Conservation (phyloP, 2,113 vertebrate genomes). For the Urocitellus parryii region DNA sequence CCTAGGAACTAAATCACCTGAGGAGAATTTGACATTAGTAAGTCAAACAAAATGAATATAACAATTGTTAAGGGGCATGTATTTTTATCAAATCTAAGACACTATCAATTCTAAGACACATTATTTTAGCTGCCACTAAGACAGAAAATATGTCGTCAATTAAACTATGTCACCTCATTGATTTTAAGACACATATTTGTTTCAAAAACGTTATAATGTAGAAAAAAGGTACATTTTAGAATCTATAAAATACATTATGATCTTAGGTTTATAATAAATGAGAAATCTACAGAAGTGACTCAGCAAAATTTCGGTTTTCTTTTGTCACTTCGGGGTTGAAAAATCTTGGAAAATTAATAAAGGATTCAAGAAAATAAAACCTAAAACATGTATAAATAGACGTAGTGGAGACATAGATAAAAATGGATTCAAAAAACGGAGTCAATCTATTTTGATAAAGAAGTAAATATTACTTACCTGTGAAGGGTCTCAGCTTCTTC, state of each 20-base stretch:
- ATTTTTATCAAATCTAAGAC: conserved; percentile 36
- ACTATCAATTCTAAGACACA: conserved; percentile 26
- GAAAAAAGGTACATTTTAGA: not conserved
- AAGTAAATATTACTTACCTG: not conserved
- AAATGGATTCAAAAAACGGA: not conserved
- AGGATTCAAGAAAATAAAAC: not conserved
- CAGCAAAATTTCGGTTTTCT: not conserved
- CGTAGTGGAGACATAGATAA: not conserved
- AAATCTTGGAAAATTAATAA: not conserved
- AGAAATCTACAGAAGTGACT: not conserved
- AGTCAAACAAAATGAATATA: conserved; percentile 37
- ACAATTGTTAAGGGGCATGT: not conserved
- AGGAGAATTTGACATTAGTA: not conserved
- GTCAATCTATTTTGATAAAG: not conserved
- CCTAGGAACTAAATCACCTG: not conserved
- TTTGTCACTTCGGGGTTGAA: not conserved
- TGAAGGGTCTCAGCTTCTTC: not conserved
- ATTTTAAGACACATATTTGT: not conserved
- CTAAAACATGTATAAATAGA: not conserved
- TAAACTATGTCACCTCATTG: conserved; percentile 5
- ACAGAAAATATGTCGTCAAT: conserved; percentile 36
- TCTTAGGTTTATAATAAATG: not conserved
- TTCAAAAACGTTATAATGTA: conserved; percentile 4
- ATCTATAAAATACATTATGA: not conserved
- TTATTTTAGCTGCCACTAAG: conserved; percentile 43